Conservation (phyloP, 2,888 invertebrate species). For the Pandemis cinnamomeana region DNA sequence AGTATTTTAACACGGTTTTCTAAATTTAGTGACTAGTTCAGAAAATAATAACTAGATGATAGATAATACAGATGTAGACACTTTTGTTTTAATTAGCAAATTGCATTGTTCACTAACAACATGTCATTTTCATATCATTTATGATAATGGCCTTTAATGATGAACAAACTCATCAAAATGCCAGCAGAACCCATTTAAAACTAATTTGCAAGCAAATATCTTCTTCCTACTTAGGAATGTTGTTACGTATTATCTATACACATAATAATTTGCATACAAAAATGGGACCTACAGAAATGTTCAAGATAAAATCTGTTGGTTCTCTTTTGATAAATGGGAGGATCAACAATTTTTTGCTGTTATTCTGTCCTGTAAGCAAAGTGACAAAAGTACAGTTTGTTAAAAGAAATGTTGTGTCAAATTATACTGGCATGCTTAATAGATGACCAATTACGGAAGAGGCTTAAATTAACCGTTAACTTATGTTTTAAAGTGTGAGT, state of each 20-base stretch:
- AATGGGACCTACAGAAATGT: neutral
- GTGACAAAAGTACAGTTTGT: no score
- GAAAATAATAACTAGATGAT: neutral
- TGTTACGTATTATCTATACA: neutral
- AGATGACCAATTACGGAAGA: no score
- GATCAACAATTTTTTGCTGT: no score
- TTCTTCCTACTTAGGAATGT: conserved; percentile 12
- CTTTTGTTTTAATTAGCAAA: neutral
- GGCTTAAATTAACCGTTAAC: no score
- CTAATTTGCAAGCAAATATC: conserved; percentile 16
- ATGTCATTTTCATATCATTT: neutral
- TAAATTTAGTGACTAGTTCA: neutral
- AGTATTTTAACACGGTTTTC: no score
- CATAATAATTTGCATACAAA: neutral
- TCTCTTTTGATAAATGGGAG: no score
- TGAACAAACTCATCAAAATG: neutral
- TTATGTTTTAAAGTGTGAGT: no score
- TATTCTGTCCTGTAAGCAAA: no score
- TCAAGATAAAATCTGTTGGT: no score
- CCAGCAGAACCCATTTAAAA: neutral
- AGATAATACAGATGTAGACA: no score
- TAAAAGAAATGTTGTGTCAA: no score
- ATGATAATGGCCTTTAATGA: neutral
- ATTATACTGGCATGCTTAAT: no score
- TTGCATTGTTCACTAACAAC: neutral